Base-by-base conservation (phyloP, 2,113 vertebrate genomes). In the Trichechus manatus region DNA sequence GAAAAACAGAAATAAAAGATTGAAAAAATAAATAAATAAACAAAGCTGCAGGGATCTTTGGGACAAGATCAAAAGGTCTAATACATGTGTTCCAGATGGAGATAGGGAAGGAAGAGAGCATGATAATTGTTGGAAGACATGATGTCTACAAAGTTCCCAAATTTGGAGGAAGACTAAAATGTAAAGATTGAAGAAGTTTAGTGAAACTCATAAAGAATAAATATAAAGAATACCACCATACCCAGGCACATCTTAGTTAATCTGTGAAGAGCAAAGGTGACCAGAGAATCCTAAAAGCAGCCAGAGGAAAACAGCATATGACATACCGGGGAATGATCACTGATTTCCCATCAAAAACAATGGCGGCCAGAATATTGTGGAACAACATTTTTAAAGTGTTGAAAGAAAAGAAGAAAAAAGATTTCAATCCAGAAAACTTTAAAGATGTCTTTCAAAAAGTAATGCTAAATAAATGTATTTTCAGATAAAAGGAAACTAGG, bases 401-500 rank as follows among this genome's bases (percentile, higher is more conserved):
- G 39, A 59, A 59, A 85, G 39, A 56, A 68, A 53, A 36, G 20
- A 1, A 44, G 42, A 33, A 68, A 9, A 39, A 56, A 78, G 1
- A 6, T 63, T 33, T 70, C 33, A 83, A 72, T 64, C 20, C 33
- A 94, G 33, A 80, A 66, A 53, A 36, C 2, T n/a, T 66, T 36
- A 4, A 50, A 78, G 66, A 25, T n/a, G 20, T 14, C 7, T 27
- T 90, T 81, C 11, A 89, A 87, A 96, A 78, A 8, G 77, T 25
- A 81, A 91, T 56, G 9, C 42, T 22, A 63, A 74, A 42, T 89
- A 87, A 53, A 68, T 79, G 23, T 17, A 39, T 77, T 90, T 86
- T 84, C 31, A 86, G 50, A 85, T n/a, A 56, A 91, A 84, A 91
- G 17, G 79, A 95, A 87, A 22, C 72, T 33, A 39, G 78, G n/a